A percentile compares a stretch with the other conserved stretches of the same genome.
These are phyloP conservation scores for Idaea biselata DNA, from an alignment of 2,888 invertebrate species.

Conservation along the genomic window DNA sequence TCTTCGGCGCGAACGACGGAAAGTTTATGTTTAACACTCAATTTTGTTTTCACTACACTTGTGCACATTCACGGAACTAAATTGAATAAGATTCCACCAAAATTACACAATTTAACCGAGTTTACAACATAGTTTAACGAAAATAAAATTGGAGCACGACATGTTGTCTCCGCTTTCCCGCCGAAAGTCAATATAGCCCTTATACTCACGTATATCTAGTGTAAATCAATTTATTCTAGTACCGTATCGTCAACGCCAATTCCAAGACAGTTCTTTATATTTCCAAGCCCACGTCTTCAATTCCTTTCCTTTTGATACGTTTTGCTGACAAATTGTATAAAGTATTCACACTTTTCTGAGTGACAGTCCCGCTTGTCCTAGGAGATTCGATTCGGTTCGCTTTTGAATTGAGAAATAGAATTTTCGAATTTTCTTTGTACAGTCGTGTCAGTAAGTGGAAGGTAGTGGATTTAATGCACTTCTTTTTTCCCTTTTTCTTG, in stretches of 20 bases:
- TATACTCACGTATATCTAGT: too few species aligned
- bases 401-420: background rate
- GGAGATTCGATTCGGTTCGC: slow-evolving; percentile 18
- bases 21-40: too few species aligned
- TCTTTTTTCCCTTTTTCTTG: background rate
- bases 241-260: background rate
- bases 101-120: too few species aligned
- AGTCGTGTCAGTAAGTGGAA: background rate
- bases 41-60: too few species aligned
- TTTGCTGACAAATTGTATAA: slow-evolving; percentile 32
- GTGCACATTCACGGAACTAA: too few species aligned
- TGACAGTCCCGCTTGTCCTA: slow-evolving; percentile 21
- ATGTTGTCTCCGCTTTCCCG: too few species aligned
- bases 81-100: too few species aligned
- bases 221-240: background rate
- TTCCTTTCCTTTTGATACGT: slow-evolving; percentile 22
- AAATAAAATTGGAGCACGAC: too few species aligned
- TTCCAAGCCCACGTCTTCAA: background rate
- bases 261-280: background rate
- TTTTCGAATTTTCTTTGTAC: background rate
- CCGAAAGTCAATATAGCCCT: too few species aligned
- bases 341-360: slow-evolving; percentile 25
- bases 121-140: too few species aligned
- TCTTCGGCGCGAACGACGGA: too few species aligned
- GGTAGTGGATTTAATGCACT: background rate